Base-by-base conservation (phyloP, 35 echinoderm and acorn worm species). In the Patiria miniata region DNA sequence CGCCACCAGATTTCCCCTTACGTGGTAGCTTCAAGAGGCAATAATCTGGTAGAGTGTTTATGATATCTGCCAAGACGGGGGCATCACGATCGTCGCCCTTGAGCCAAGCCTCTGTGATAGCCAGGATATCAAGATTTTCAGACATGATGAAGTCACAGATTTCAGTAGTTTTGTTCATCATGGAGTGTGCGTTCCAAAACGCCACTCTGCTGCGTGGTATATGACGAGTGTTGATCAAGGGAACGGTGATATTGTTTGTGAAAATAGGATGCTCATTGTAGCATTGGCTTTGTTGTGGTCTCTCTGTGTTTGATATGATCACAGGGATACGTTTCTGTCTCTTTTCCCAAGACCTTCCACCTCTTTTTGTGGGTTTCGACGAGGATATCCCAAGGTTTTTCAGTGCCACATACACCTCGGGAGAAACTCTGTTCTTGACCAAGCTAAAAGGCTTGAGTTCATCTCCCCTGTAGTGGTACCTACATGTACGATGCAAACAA, bases 91-190 rank as follows among this genome's bases (percentile, higher is more conserved):
- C 36, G 68, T 89, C 87, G 3, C 87, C 87, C 47, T 32, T 89
- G 6, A 89, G 55, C 87, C 87, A 89, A 39, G 87, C 40, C 40
- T 89, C 87, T 29, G 87, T 89, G 34, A 89, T 39, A 58, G 87
- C 79, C 2, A 89, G 18, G 77, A 89, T 36, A 37, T 89, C 87
- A 82, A 81, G 54, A 1, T 39, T 23, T 59, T 89, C 87, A 39
- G 87, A 82, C 19, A 89, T 33, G 77, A 89, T 61, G 40, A 82
- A 82, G 39, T 89, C 87, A 82, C 87, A 89, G 19, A 89, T 28
- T n/a, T 89, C 54, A 51, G 87, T 59, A 12, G 79, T n/a, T 65
- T 89, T 89, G 26, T 89, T 89, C 58, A 89, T 89, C 87, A 89
- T 55, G 68, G 87, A 83, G 61, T 59, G 78, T 58, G 87, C 87